phyloP scores from a whole-genome alignment of 1,140 invertebrate genomes.

The Helicoverpa zea region DNA sequence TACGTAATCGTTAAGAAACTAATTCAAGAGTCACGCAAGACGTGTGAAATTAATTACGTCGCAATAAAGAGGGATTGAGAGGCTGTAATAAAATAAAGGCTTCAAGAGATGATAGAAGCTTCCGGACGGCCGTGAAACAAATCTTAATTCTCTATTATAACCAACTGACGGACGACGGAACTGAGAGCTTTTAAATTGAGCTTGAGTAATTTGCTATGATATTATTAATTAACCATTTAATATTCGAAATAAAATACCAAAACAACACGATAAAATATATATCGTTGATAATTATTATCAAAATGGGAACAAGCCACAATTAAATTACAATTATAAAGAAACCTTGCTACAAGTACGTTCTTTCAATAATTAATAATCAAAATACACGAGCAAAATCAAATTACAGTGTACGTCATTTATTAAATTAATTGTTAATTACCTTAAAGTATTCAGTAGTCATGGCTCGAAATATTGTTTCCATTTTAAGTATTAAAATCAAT shows the following conservation, averaged over 20 bases:
- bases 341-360: neutral
- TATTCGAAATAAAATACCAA: neutral
- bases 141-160: slow-evolving; percentile 51
- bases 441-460: slow-evolving; percentile 19
- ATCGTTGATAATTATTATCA: neutral
- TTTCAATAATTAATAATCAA: slow-evolving; percentile 21
- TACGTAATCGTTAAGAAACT: slow-evolving; percentile 51
- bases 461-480: slow-evolving; percentile 21
- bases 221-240: neutral
- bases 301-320: neutral
- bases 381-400: slow-evolving; percentile 19
- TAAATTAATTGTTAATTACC: slow-evolving; percentile 28
- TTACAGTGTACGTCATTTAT: slow-evolving; percentile 21
- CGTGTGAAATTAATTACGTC: slow-evolving; percentile 59
- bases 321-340: slow-evolving; percentile 4
- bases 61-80: slow-evolving; percentile 53
- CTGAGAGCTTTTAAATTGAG: slow-evolving; percentile 1
- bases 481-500: slow-evolving; percentile 8
- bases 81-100: slow-evolving; percentile 55
- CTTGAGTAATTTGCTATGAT: neutral
- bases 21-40: slow-evolving; percentile 51
- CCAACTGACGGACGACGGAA: slow-evolving; percentile 33
- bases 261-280: neutral
- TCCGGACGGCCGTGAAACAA: slow-evolving; percentile 49
- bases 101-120: slow-evolving; percentile 46